Conservation (phyloP, 2,113 vertebrate species). For the Accipiter virgatus region DNA sequence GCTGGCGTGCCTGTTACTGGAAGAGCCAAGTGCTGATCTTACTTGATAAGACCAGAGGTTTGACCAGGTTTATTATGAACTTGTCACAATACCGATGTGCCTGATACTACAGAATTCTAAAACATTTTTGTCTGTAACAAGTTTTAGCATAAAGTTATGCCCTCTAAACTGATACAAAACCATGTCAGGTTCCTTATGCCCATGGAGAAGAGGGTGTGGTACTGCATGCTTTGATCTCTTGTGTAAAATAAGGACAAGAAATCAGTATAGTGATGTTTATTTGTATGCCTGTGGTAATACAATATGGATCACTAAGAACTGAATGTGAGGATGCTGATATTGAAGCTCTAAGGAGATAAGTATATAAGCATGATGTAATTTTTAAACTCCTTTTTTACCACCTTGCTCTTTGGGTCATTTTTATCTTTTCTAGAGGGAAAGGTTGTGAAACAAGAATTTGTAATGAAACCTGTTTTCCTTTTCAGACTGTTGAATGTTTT, state of each 20-base stretch:
- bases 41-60: not conserved
- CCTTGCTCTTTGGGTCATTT: not conserved
- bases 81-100: accelerated
- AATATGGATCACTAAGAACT: accelerated
- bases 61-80: not conserved
- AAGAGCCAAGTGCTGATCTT: accelerated
- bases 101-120: not conserved
- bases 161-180: not conserved
- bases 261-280: not conserved
- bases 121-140: accelerated
- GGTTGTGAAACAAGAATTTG: not conserved
- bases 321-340: not conserved
- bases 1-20: not conserved
- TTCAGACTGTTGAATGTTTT: conserved; percentile 96
- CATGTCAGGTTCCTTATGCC: not conserved
- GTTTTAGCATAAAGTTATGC: not conserved
- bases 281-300: accelerated
- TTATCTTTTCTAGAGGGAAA: not conserved
- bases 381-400: not conserved
- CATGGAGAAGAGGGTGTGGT: accelerated
- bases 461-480: not conserved
- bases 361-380: not conserved
- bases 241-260: not conserved
- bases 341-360: not conserved
- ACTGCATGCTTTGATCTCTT: not conserved